These are phyloP conservation scores for Zelleria hepariella DNA, from an alignment of 2,888 invertebrate genomes.

Conservation along the genomic window DNA sequence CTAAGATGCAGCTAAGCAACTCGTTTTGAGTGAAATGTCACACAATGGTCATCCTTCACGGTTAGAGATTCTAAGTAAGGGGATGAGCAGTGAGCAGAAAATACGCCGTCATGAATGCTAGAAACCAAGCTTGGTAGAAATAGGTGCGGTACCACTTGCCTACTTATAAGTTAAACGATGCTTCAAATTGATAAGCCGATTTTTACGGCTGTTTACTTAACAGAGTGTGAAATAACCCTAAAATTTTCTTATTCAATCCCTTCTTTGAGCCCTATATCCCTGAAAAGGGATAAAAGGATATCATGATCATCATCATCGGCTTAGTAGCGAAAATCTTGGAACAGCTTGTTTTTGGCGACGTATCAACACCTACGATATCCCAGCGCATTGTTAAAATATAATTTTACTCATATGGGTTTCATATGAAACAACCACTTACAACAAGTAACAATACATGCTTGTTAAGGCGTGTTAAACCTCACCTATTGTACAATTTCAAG, in stretches of 20 bases:
- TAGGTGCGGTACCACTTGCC: neutral
- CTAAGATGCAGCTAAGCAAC: neutral
- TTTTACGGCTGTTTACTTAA: neutral
- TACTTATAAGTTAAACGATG: too few relatives aligned
- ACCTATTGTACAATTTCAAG: neutral
- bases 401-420: neutral
- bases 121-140: neutral
- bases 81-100: slow-evolving; percentile 1
- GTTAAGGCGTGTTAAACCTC: neutral
- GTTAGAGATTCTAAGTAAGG: slow-evolving; percentile 10
- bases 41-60: slow-evolving; percentile 42
- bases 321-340: too few relatives aligned
- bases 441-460: neutral
- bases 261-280: too few relatives aligned
- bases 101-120: neutral
- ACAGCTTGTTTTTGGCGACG: too few relatives aligned
- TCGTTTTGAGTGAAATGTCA: slow-evolving; percentile 4
- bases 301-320: too few relatives aligned
- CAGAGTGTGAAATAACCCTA: too few relatives aligned
- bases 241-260: too few relatives aligned
- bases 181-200: neutral
- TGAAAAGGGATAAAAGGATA: too few relatives aligned
- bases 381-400: neutral
- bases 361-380: neutral
- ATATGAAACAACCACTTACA: neutral